phyloP scores from a whole-genome alignment of 1,140 invertebrate genomes.

The Eueides isabella region DNA sequence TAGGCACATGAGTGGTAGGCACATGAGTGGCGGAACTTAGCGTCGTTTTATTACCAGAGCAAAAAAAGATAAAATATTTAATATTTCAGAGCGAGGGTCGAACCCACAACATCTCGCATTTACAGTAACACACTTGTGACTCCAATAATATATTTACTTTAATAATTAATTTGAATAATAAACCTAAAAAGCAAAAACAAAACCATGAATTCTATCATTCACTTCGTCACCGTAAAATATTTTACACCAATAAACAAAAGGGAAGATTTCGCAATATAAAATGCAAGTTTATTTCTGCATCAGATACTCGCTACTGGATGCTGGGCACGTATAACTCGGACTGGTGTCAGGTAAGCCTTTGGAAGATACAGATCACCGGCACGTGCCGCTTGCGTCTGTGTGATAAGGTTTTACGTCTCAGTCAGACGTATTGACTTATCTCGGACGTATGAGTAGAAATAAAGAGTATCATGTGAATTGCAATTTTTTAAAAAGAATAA shows the following conservation, averaged over 20 bases:
- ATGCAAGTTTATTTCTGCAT: conserved; percentile 46
- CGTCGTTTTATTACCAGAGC: too few species aligned
- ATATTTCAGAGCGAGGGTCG: too few species aligned
- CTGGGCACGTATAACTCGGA: conserved; percentile 43
- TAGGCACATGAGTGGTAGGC: too few species aligned
- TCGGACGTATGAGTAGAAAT: not conserved
- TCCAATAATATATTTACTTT: too few species aligned
- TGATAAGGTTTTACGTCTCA: conserved; percentile 28
- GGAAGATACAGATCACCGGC: conserved; percentile 57
- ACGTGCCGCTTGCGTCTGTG: conserved; percentile 46
- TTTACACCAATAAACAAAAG: conserved; percentile 16
- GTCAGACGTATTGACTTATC: conserved; percentile 29
- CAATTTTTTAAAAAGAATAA: not conserved
- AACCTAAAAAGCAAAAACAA: too few species aligned
- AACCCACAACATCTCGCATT: too few species aligned
- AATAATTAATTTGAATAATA: too few species aligned
- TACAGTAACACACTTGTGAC: too few species aligned
- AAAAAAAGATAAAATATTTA: too few species aligned
- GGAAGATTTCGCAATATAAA: conserved; percentile 32
- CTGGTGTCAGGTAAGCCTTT: conserved; percentile 62
- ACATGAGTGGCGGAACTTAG: too few species aligned
- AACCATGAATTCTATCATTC: too few species aligned
- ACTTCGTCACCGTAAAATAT: not conserved
- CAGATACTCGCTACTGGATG: conserved; percentile 32
- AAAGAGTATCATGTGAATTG: not conserved